Evolutionary conservation across 1,140 invertebrate genomes (phyloP), one percentile per base, ranked within the genome.

Genomic region (Pseudomyrmex pallidus): DNA sequence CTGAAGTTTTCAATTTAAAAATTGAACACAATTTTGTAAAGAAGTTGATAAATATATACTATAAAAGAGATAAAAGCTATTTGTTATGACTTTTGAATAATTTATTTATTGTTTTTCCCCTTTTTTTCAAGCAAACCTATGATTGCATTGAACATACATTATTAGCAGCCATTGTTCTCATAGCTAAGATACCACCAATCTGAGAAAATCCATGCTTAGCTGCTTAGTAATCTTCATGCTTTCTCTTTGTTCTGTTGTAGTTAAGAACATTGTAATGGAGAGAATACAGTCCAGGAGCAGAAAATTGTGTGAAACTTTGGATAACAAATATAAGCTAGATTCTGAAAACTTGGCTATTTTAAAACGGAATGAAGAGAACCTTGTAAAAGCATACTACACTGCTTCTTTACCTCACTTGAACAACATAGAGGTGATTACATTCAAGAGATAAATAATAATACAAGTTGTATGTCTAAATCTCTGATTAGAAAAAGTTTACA

Each of bases 351-450:
- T 67, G 22, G 52, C 35, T 13, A 15, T 59, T 9, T 67, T 93
- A n/a, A 72, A 84, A 25, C 73, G 25, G n/a, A 90, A 89, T 61
- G 52, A 88, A 25, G 89, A 84, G 61, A 57, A 85, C 44, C 87
- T 93, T 70, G 74, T 68, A 73, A 90, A 82, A 64, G 68, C 74
- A n/a, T 93, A 92, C 66, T 64, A 25, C 44, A 17, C 57, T 35
- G 86, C 67, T 76, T 78, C 84, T 22, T 46, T 74, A 20, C 64
- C 84, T 54, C 63, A 91, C 74, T 88, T 92, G n/a, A 72, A 76
- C 85, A 74, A 46, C 17, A 84, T 93, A 57, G 46, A 93, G 91
- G 92, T 93, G 90, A 87, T 87, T 72, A 52, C 48, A 35, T 82
- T 74, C 2, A 22, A 46, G 35, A 35, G 35, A 35, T 35, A 35